These are phyloP conservation scores for Hydractinia echinata DNA, from an alignment of 30 jellyfish, hydroid and myxozoan genomes.

Conservation along the genomic window DNA sequence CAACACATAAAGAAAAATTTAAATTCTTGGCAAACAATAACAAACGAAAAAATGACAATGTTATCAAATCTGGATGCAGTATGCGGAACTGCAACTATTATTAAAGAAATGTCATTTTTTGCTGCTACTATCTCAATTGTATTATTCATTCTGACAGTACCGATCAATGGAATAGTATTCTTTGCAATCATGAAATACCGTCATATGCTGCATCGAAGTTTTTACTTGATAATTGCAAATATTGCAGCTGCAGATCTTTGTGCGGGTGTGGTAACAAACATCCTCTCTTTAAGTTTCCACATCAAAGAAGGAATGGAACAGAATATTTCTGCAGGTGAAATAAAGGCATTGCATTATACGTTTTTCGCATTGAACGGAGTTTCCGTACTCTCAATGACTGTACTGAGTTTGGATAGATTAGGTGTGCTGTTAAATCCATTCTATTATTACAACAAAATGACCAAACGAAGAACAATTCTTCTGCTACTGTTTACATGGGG, in stretches of 20 bases:
- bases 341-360: slow-evolving; percentile 3
- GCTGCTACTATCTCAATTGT: background rate
- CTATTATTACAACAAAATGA: slow-evolving; percentile 14
- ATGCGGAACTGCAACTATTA: slow-evolving; percentile 6
- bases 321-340: background rate
- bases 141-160: background rate
- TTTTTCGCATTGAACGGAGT: slow-evolving; percentile 25
- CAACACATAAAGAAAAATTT: too few relatives aligned
- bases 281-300: slow-evolving; percentile 17
- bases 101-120: background rate
- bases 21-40: too few relatives aligned
- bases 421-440: slow-evolving; percentile 26
- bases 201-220: slow-evolving; percentile 23
- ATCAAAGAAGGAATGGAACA: slow-evolving; percentile 3
- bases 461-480: background rate
- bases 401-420: slow-evolving; percentile 27
- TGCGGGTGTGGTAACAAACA: slow-evolving; percentile 6
- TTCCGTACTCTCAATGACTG: slow-evolving; percentile 26
- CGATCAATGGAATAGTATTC: background rate
- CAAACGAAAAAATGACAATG: background rate
- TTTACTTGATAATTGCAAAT: slow-evolving; percentile 34
- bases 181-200: background rate
- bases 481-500: slow-evolving; percentile 15
- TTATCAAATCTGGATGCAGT: slow-evolving; percentile 1
- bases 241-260: slow-evolving; percentile 17